Base-by-base conservation (phyloP, 2,888 invertebrate species). In the Hecatera dysodea region DNA sequence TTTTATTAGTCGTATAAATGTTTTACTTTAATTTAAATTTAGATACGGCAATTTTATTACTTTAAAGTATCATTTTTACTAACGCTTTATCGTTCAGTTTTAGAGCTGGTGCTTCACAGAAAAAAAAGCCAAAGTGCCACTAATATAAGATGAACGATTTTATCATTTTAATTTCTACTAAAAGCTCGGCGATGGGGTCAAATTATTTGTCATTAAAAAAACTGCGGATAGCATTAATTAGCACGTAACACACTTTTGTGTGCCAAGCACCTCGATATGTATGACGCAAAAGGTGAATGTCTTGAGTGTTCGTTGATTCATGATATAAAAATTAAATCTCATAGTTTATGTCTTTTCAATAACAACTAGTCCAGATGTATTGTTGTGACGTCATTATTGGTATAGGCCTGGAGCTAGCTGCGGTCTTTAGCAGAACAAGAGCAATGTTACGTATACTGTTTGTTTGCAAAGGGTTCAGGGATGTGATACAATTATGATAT, bases 401-500 rank as follows among this genome's bases (percentile, higher is more conserved):
- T 42, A 77, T 39, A 50, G 50, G 55, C 55, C 48, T 46, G 53
- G 36, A 27, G 44, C 56, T 50, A 7, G 44, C 57, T 73, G 64
- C 53, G 70, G 81, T 59, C 57, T 29, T 55, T 48, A 22, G 9
- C 22, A 19, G 24, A 68, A 75, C 69, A 59, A 68, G 39, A 64
- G 59, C 68, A 27, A 36, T 29, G 75, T 46, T 57, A 55, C 53
- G 59, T 76, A 61, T 56, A 52, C 71, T 53, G 63, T 78, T 81
- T 77, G 56, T 72, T 72, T 67, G 78, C 44, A 59, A 77, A 81
- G 61, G 60, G 72, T 77, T 46, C 53, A 65, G 39, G 72, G 61
- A 60, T 81, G 63, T 62, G 61, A 81, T 77, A 62, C 72, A 81
- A 77, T 81, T 77, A 71, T 81, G 24, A 76, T 71, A 77, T 64